phyloP scores from a whole-genome alignment of 2,888 invertebrate species.

The Camponotus fellah region DNA sequence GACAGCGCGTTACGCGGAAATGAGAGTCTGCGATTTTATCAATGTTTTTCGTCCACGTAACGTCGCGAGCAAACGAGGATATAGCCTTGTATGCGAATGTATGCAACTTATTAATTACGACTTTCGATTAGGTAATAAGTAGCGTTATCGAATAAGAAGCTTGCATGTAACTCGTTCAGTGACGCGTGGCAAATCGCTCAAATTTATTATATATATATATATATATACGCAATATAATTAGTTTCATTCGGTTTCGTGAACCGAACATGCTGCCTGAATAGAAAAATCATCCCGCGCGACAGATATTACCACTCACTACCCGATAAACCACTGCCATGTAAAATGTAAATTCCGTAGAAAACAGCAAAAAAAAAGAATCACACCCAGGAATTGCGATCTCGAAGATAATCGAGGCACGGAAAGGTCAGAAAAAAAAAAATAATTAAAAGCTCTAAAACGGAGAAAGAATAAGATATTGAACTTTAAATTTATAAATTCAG shows the following conservation, averaged over 20 bases:
- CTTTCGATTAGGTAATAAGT: constrained; percentile 34
- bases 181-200: constrained; percentile 64
- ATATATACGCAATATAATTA: constrained; percentile 53
- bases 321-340: constrained; percentile 12
- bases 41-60: constrained; percentile 30
- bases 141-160: constrained; percentile 30
- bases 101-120: constrained; percentile 40
- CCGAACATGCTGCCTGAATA: constrained; percentile 29
- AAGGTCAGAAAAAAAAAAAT: background rate
- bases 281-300: constrained; percentile 14
- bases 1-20: background rate
- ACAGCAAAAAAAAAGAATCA: background rate
- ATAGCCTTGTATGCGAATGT: constrained; percentile 30
- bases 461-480: constrained; percentile 25
- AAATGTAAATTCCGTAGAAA: constrained; percentile 32
- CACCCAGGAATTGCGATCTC: constrained; percentile 39
- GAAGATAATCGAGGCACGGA: background rate
- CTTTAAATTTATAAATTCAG: constrained; percentile 49
- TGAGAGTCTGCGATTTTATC: constrained; percentile 3
- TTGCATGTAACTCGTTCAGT: constrained; percentile 21
- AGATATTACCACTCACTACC: background rate
- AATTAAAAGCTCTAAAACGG: constrained; percentile 19
- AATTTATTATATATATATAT: constrained; percentile 61
- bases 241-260: constrained; percentile 39
- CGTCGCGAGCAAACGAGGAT: constrained; percentile 13